Percentiles rank a stretch among this genome's conserved stretches.
Conservation (phyloP, 2,797 vertebrate species). For the Picus viridis region DNA sequence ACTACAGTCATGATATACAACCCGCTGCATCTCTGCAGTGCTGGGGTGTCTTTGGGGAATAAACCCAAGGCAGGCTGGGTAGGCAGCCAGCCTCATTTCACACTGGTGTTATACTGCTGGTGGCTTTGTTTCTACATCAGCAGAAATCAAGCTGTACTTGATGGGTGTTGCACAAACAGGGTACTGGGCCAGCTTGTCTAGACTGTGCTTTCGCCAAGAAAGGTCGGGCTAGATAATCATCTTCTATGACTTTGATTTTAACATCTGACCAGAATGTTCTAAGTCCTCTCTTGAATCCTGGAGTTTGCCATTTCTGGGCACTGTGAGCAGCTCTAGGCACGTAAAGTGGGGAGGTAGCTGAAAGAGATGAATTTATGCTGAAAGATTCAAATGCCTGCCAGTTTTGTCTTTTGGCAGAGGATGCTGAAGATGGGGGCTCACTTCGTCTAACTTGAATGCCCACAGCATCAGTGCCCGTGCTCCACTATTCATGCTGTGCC, state of each 20-base stretch:
- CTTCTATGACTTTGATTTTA: not conserved
- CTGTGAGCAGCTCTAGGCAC: no score
- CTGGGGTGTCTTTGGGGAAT: accelerated
- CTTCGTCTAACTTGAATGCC: not conserved
- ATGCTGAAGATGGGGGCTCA: not conserved
- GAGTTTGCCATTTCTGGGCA: not conserved
- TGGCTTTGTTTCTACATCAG: not conserved
- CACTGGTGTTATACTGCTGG: not conserved
- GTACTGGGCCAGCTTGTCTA: not conserved
- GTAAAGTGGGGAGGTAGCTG: not conserved
- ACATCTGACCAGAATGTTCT: not conserved
- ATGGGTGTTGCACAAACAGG: not conserved
- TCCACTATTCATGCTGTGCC: accelerated
- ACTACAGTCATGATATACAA: accelerated
- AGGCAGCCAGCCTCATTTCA: accelerated
- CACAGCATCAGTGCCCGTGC: not conserved
- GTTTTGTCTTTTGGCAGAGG: not conserved
- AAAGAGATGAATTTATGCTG: not conserved
- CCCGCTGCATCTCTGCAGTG: not conserved
- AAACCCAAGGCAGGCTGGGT: not conserved
- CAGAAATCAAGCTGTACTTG: accelerated
- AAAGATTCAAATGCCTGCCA: not conserved
- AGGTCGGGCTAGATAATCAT: not conserved
- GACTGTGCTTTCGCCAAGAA: not conserved
- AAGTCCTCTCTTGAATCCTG: accelerated